Evolutionary conservation across 2,797 vertebrate species (phyloP).

Genomic region (Notamacropus eugenii): DNA sequence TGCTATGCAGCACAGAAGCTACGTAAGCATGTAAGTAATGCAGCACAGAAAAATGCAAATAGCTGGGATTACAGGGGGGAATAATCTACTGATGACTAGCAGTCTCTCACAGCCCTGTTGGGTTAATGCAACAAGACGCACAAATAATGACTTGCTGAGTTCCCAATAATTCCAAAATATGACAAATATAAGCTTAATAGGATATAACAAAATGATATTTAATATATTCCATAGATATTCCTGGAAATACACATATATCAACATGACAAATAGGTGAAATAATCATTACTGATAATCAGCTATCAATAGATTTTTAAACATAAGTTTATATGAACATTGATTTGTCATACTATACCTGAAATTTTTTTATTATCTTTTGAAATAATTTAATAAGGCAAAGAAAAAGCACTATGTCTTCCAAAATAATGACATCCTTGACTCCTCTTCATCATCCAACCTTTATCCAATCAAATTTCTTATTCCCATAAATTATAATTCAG

Average conservation of each 20-base stretch:
- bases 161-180: constrained; percentile 58
- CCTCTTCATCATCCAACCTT: not conserved
- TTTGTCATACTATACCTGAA: not conserved
- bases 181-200: not conserved
- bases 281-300: not conserved
- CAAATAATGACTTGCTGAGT: constrained; percentile 61
- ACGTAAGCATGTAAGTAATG: not conserved
- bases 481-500: not conserved
- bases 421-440: not conserved
- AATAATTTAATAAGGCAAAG: not conserved
- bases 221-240: not conserved
- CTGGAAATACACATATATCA: not conserved
- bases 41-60: not conserved
- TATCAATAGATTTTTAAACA: not conserved
- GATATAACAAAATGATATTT: not conserved
- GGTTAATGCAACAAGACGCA: constrained; percentile 31
- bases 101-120: not conserved
- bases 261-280: not conserved
- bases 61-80: not conserved
- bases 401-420: not conserved
- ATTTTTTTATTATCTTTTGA: not conserved
- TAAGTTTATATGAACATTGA: not conserved
- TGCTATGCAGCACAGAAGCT: not conserved
- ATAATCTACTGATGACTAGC: not conserved
- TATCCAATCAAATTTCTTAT: not conserved